A percentile compares a stretch with the other conserved stretches of the same genome.
Evolutionary conservation across 64 coral and sea anemone species (phyloP).

Genomic region (Montipora efflorescens): DNA sequence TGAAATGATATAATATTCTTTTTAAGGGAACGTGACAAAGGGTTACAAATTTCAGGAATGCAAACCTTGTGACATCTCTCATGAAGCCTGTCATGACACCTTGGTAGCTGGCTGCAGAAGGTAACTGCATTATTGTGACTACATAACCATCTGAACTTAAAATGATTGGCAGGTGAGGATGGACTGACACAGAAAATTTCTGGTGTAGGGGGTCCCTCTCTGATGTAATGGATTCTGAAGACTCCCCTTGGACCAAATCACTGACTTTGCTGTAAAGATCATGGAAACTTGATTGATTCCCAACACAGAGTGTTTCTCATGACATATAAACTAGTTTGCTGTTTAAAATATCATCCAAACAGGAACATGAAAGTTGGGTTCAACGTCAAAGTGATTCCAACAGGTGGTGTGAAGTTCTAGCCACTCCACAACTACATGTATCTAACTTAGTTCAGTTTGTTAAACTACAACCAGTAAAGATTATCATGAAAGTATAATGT

Average conservation of each 20-base stretch:
- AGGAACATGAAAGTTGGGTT: too few relatives aligned
- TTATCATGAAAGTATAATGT: too few relatives aligned
- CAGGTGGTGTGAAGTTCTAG: too few relatives aligned
- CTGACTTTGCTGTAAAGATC: not conserved
- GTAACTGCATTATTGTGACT: slow-evolving; percentile 91
- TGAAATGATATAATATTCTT: too few relatives aligned
- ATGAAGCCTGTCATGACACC: slow-evolving; percentile 82
- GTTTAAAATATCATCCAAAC: too few relatives aligned
- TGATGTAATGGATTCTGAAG: slow-evolving; percentile 59
- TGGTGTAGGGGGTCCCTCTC: slow-evolving; percentile 75
- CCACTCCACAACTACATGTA: too few relatives aligned
- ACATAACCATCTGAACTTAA: slow-evolving; percentile 96
- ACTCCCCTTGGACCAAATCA: not conserved
- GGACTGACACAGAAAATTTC: slow-evolving; percentile 85
- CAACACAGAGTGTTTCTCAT: not conserved
- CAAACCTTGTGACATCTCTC: slow-evolving; percentile 77
- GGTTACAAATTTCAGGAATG: not conserved
- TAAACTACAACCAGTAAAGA: too few relatives aligned
- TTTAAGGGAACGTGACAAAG: not conserved
- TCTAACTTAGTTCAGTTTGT: too few relatives aligned
- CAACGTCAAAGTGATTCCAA: too few relatives aligned
- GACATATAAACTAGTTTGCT: not conserved
- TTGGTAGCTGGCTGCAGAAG: slow-evolving; percentile 63
- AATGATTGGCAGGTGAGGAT: slow-evolving; percentile 80
- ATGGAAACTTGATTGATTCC: not conserved